Base-by-base conservation (phyloP, 2,113 vertebrate genomes). In the Dicrurus megarhynchus region DNA sequence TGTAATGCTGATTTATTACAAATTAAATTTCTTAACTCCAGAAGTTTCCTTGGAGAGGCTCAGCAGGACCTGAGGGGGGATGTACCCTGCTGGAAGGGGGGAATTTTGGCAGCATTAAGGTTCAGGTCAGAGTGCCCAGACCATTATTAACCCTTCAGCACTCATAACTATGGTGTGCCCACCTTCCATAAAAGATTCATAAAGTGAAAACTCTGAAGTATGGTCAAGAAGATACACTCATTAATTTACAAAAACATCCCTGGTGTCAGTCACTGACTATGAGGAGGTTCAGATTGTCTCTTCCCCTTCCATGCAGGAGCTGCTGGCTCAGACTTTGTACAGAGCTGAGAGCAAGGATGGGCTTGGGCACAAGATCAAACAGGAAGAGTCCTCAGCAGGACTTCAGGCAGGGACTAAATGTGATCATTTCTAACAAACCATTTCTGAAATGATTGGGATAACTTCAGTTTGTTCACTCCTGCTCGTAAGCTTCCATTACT, bases 1-100 rank as follows among this genome's bases (percentile, higher is more conserved):
- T 77, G 86, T 94, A 93, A 94, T 79, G 53, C 84, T 92, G 96
- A 97, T 97, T 97, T 97, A 98, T 97, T 93, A 88, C 95, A 92
- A 90, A 96, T 94, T 96, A 94, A 67, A 84, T 85, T 93, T 79
- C 75, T 64, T 46, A 91, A 94, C 83, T 93, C 90, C 46, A 73
- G 81, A 79, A 88, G 79, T 87, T 95, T 88, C 77, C 63, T 90
- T 61, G 70, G 78, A 96, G 71, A 79, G 33, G 28, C 21, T 44
- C 16, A 32, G 69, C 37, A 85, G 50, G 64, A 89, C 78, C 67
- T 41, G 24, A 84, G 37, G 63, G 11, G 22, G 74, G 46, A 41
- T 16, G 22, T 10, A 23, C 5, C 65, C 8, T 33, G 42, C 18
- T 33, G 42, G 15, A 52, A 69, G 41, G 26, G 33, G 16, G 32